Conservation (phyloP, 2,888 invertebrate species). For the Pogonocherus hispidulus region DNA sequence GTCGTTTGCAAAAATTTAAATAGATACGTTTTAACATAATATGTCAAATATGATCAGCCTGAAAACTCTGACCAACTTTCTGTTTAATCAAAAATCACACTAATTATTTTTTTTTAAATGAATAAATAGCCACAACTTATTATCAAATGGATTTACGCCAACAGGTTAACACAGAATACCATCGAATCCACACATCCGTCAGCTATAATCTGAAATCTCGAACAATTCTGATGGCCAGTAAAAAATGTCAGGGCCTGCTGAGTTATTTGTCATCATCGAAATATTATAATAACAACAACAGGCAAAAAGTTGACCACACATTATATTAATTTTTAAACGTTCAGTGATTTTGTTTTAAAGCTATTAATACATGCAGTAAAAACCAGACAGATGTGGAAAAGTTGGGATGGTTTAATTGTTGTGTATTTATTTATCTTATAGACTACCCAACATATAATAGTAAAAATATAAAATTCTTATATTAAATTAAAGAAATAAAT, state of each 20-base stretch:
- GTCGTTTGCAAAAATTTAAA: too few species aligned
- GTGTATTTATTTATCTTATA: too few species aligned
- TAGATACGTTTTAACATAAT: too few species aligned
- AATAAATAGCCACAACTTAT: too few species aligned
- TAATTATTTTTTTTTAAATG: too few species aligned
- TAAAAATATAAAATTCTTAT: too few species aligned
- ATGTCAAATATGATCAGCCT: too few species aligned
- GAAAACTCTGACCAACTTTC: too few species aligned
- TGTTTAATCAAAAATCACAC: too few species aligned
- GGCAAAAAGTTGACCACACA: constrained; percentile 1
- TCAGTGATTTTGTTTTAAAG: background rate
- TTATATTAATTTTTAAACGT: background rate
- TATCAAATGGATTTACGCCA: background rate
- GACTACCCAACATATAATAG: too few species aligned
- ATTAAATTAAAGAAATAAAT: too few species aligned
- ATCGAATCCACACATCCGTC: constrained; percentile 19
- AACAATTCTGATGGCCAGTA: background rate
- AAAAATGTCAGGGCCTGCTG: background rate
- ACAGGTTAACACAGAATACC: constrained; percentile 2
- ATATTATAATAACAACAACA: background rate
- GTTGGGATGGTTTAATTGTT: too few species aligned
- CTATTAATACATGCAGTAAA: background rate
- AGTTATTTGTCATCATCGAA: constrained; percentile 8
- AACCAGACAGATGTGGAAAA: background rate
- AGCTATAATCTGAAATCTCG: constrained; percentile 5